Evolutionary conservation across 1,140 invertebrate species (phyloP).

Genomic region (Drosophila varians): DNA sequence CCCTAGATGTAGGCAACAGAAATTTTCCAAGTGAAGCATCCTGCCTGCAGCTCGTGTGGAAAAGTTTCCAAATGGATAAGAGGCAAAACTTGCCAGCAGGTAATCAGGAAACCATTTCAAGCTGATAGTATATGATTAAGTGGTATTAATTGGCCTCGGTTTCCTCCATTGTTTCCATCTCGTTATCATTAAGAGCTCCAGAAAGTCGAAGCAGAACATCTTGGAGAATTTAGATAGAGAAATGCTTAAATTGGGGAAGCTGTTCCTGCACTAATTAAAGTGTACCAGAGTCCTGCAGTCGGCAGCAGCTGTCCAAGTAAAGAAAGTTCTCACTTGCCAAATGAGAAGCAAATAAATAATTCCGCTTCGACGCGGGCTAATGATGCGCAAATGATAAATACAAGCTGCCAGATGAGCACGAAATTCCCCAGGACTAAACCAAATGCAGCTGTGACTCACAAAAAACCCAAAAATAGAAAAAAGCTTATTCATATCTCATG

Average conservation of each 20-base stretch:
- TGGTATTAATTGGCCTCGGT: not conserved
- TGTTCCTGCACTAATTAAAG: conserved; percentile 34
- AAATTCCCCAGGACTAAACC: conserved; percentile 23
- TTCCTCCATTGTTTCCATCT: not conserved
- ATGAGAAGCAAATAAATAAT: conserved; percentile 52
- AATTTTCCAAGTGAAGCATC: conserved; percentile 29
- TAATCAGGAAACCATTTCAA: conserved; percentile 39
- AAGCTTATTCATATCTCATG: not conserved
- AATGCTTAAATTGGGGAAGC: conserved; percentile 11
- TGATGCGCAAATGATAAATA: conserved; percentile 78
- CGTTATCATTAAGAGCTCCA: not conserved
- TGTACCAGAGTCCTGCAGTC: conserved; percentile 7
- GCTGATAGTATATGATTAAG: conserved; percentile 33
- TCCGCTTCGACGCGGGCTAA: conserved; percentile 53
- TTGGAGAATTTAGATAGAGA: conserved; percentile 2
- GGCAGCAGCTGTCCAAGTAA: conserved; percentile 24
- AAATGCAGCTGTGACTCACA: conserved; percentile 62
- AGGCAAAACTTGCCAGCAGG: conserved; percentile 23
- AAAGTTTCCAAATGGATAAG: not conserved
- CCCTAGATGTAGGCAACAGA: conserved; percentile 66
- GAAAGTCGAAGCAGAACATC: not conserved
- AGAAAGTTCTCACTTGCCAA: conserved; percentile 33
- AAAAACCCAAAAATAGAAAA: conserved; percentile 13
- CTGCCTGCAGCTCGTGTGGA: conserved; percentile 22
- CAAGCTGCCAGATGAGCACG: conserved; percentile 57